These are phyloP conservation scores for Mycalesis mineus DNA, from an alignment of 2,888 invertebrate species.

Conservation along the genomic window DNA sequence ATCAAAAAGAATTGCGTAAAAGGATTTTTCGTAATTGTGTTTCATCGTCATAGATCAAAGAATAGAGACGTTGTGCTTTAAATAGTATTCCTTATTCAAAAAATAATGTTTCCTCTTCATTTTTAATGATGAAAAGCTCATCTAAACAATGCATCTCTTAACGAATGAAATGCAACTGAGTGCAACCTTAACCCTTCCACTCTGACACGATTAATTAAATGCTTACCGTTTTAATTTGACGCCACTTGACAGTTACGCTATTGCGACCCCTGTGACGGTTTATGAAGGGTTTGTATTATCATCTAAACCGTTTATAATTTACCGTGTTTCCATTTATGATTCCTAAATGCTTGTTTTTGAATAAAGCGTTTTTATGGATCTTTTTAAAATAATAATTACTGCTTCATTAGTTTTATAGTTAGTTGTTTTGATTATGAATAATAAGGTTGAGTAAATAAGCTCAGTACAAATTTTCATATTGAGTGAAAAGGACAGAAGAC, in stretches of 20 bases:
- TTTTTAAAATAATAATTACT: too few species aligned
- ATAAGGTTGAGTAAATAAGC: too few species aligned
- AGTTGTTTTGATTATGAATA: too few species aligned
- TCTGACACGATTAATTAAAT: slow-evolving; percentile 14
- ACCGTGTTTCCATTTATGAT: not conserved
- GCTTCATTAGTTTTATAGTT: too few species aligned
- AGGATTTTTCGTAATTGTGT: too few species aligned
- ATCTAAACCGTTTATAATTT: slow-evolving; percentile 3
- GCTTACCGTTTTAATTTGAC: slow-evolving; percentile 14
- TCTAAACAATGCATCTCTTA: not conserved
- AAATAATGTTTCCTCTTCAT: not conserved
- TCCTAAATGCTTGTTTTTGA: not conserved
- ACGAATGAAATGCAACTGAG: slow-evolving; percentile 2
- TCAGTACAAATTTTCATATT: too few species aligned
- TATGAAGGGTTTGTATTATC: slow-evolving; percentile 6
- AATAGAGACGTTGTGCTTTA: too few species aligned
- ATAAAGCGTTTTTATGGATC: not conserved
- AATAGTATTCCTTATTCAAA: too few species aligned
- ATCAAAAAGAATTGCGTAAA: too few species aligned
- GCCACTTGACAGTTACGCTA: not conserved
- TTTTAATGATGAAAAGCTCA: not conserved
- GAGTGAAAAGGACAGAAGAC: too few species aligned
- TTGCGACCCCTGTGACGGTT: not conserved
- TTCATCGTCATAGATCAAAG: too few species aligned
- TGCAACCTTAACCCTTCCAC: slow-evolving; percentile 5